Base-by-base conservation (phyloP, 2,113 vertebrate genomes). In the Cryptotis parvus region DNA sequence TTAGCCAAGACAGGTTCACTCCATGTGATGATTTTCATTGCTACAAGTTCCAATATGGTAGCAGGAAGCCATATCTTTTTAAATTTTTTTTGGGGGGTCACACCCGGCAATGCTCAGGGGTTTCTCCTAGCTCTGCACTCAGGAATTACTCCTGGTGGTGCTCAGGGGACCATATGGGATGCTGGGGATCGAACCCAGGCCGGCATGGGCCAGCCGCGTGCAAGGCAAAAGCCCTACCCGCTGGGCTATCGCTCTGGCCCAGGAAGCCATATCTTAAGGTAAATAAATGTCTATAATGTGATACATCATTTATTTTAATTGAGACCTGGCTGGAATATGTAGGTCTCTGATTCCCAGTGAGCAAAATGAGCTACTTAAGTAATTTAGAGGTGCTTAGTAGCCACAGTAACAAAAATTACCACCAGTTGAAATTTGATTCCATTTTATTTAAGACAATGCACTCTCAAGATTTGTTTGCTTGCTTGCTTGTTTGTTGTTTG, bases 401-500 rank as follows among this genome's bases (percentile, higher is more conserved):
- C 29, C 82, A 69, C 66, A 43, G 55, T 52, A 45, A 84, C 37
- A 27, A 22, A 84, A 45, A 72, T 29, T 35, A 65, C 9, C 61
- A 75, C 68, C 12, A 74, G 22, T 41, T 72, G 10, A 74, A 74
- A 43, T 76, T 93, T 43, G 82, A 68, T 66, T 35, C 18, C 31
- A 39, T 80, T 89, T 84, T 84, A 77, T 69, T 81, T 69, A 91
- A 87, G 7, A 35, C 12, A 49, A 5, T 69, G 24, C 31, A 73
- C 2, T 24, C 43, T 65, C 27, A 31, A 65, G 20, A 24, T 58
- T 58, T 58, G 20, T 58, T 7, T 58, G 20, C 22, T 24, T 6
- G 55, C 24, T 58, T n/a, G n/a, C n/a, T n/a, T n/a, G n/a, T n/a
- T n/a, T n/a, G n/a, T n/a, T n/a, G n/a, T n/a, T n/a, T n/a, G n/a